Evolutionary conservation across 2,888 invertebrate species (phyloP).

Genomic region (Laspeyria flexula): DNA sequence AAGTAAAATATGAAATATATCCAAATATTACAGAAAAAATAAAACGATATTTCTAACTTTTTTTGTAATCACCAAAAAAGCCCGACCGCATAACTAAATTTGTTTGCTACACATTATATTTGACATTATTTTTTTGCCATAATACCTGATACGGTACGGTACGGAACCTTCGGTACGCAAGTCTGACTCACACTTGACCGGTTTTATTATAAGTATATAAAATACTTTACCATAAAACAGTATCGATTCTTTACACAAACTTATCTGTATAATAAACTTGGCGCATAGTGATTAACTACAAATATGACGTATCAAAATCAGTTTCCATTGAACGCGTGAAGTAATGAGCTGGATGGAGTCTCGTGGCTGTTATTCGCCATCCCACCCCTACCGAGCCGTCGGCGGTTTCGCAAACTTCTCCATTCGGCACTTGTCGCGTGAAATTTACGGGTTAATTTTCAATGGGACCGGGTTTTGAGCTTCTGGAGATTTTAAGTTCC

Average conservation of each 20-base stretch:
- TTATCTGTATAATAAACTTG: not conserved
- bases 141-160: too few relatives aligned
- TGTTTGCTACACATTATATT: too few relatives aligned
- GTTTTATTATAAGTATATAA: too few relatives aligned
- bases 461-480: constrained; percentile 75
- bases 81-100: too few relatives aligned
- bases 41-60: too few relatives aligned
- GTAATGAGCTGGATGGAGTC: constrained; percentile 70
- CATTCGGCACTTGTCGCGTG: constrained; percentile 81
- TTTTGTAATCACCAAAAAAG: too few relatives aligned
- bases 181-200: too few relatives aligned
- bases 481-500: constrained; percentile 75
- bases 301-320: constrained; percentile 43
- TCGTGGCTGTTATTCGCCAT: constrained; percentile 35
- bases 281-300: constrained; percentile 13
- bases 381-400: constrained; percentile 59
- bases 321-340: constrained; percentile 49
- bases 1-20: too few relatives aligned
- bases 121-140: too few relatives aligned
- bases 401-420: constrained; percentile 81
- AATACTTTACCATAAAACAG: not conserved
- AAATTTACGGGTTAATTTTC: constrained; percentile 86
- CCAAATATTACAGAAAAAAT: too few relatives aligned
- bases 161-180: too few relatives aligned
- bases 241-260: not conserved